phyloP scores from a whole-genome alignment of 2,113 vertebrate genomes.

The Mus spicilegus region DNA sequence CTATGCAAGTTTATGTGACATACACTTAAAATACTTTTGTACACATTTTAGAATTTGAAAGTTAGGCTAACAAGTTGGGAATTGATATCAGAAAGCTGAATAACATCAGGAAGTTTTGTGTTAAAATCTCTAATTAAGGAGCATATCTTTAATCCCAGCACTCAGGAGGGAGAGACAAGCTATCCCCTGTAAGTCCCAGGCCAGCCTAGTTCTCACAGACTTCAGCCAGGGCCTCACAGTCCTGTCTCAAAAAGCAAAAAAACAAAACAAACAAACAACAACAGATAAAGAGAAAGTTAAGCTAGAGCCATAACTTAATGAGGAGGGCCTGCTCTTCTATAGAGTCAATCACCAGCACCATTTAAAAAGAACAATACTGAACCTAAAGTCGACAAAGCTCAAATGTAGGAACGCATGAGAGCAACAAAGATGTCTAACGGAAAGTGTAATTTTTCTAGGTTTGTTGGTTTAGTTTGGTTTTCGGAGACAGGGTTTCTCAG shows the following conservation, averaged over 20 bases:
- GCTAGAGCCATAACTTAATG: background rate
- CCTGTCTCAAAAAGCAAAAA: background rate
- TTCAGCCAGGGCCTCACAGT: background rate
- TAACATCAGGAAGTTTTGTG: background rate
- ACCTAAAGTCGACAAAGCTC: background rate
- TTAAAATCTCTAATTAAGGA: background rate
- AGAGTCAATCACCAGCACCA: background rate
- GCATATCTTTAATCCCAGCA: background rate
- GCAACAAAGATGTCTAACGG: background rate
- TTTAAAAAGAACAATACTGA: background rate
- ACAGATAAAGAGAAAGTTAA: background rate
- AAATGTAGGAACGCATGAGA: background rate
- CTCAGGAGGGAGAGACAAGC: background rate
- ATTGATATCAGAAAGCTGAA: background rate
- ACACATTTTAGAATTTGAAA: conserved; percentile 16
- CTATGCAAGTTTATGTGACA: background rate
- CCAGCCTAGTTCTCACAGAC: background rate
- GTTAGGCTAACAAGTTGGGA: background rate
- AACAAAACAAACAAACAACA: conserved; percentile 8
- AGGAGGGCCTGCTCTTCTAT: background rate
- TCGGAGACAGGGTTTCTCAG: background rate
- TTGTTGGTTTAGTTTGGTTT: background rate
- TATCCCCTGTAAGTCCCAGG: background rate
- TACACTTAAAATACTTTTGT: conserved; percentile 38
- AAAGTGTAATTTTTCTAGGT: background rate